phyloP scores from a whole-genome alignment of 2,113 vertebrate species.

The Myotis brandtii region DNA sequence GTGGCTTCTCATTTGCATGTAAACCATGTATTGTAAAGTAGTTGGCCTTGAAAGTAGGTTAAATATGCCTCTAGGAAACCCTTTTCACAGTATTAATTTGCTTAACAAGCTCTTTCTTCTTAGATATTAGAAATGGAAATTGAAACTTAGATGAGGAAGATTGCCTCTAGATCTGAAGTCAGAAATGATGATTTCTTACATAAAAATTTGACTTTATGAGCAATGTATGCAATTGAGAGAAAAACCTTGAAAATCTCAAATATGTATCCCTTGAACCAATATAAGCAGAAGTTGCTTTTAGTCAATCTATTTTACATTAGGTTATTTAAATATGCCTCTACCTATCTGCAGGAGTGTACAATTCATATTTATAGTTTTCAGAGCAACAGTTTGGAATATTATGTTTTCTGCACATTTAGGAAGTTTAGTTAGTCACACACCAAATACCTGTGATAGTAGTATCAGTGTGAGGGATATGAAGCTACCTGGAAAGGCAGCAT shows the following conservation, averaged over 20 bases:
- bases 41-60: constrained; percentile 65
- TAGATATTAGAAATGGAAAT: constrained; percentile 37
- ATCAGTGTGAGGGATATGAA: neutral
- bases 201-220: neutral
- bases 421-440: neutral
- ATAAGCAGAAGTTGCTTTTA: neutral
- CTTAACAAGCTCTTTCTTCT: constrained; percentile 46
- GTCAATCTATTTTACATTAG: neutral
- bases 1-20: constrained; percentile 36
- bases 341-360: neutral
- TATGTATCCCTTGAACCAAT: neutral
- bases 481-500: neutral
- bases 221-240: neutral
- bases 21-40: constrained; percentile 37
- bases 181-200: constrained; percentile 23
- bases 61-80: constrained; percentile 63
- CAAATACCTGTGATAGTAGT: neutral
- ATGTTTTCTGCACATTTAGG: neutral
- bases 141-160: constrained; percentile 19
- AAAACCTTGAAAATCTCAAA: neutral
- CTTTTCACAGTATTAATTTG: constrained; percentile 47
- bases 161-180: constrained; percentile 7
- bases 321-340: neutral
- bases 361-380: neutral
- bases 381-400: neutral